These are phyloP conservation scores for Polyploca ridens DNA, from an alignment of 2,888 invertebrate species.

Conservation along the genomic window DNA sequence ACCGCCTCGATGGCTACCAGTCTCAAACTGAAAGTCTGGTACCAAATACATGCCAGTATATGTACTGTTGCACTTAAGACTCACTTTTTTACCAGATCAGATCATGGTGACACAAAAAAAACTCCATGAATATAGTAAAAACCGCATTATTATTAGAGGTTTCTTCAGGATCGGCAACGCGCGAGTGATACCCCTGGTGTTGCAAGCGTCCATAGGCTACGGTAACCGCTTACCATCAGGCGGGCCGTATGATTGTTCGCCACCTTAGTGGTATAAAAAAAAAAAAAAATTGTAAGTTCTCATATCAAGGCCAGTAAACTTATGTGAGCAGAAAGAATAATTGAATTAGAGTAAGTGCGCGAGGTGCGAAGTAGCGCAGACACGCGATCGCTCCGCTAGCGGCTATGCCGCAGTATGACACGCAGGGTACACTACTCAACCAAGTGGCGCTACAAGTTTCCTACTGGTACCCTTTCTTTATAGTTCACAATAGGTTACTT, in stretches of 20 bases:
- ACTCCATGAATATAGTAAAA: too few relatives aligned
- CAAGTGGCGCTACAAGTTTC: neutral
- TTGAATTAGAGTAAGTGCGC: slow-evolving; percentile 42
- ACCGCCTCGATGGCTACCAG: neutral
- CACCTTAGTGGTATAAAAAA: too few relatives aligned
- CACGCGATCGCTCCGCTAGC: slow-evolving; percentile 45
- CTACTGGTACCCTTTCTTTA: too few relatives aligned
- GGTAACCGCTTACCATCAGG: too few relatives aligned
- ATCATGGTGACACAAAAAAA: too few relatives aligned
- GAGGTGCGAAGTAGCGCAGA: slow-evolving; percentile 47
- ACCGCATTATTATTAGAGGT: neutral
- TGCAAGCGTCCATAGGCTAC: too few relatives aligned
- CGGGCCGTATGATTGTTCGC: too few relatives aligned
- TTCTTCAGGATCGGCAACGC: too few relatives aligned
- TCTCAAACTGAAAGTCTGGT: neutral
- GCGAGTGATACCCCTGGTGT: too few relatives aligned
- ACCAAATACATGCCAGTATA: neutral
- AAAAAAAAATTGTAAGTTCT: too few relatives aligned
- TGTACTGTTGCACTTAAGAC: neutral
- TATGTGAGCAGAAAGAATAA: slow-evolving; percentile 37
- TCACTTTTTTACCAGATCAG: too few relatives aligned
- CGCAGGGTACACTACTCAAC: neutral
- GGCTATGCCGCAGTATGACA: neutral
- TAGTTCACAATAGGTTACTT: too few relatives aligned
- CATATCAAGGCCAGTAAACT: slow-evolving; percentile 3